Evolutionary conservation across 2,113 vertebrate species (phyloP).

Genomic region (Motacilla alba): DNA sequence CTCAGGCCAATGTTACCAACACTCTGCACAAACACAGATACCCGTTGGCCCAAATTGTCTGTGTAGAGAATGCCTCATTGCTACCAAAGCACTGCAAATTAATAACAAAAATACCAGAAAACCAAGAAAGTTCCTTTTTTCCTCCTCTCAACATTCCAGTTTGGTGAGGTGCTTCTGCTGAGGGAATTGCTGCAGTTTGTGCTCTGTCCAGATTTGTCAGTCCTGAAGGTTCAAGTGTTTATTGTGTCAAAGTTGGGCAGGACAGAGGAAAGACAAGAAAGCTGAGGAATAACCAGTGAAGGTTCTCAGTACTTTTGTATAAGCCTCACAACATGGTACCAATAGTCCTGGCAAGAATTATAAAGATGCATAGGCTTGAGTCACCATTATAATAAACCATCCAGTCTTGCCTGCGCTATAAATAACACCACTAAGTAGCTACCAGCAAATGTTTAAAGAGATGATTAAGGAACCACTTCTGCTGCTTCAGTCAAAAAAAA

Average conservation of each 20-base stretch:
- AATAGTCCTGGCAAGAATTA: not conserved
- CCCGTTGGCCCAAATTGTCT: not conserved
- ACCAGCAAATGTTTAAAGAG: not conserved
- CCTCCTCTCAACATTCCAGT: not conserved
- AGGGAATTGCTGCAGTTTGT: not conserved
- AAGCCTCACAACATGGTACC: not conserved
- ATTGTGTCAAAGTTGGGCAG: not conserved
- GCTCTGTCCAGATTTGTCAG: rapidly evolving
- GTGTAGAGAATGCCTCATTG: not conserved
- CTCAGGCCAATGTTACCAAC: not conserved
- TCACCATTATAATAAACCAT: not conserved
- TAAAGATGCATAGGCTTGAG: not conserved
- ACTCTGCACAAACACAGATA: not conserved
- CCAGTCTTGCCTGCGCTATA: not conserved
- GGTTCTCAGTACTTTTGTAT: not conserved
- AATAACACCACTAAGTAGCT: not conserved
- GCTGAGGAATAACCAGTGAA: not conserved
- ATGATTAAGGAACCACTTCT: not conserved
- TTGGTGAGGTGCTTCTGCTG: not conserved
- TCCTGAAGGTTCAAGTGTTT: not conserved
- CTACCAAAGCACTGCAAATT: not conserved
- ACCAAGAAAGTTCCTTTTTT: not conserved
- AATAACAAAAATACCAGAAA: not conserved
- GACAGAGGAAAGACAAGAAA: not conserved
- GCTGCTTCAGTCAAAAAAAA: not conserved